These are phyloP conservation scores for Morbakka virulenta DNA, from an alignment of 30 jellyfish, hydroid and myxozoan genomes.

Conservation along the genomic window DNA sequence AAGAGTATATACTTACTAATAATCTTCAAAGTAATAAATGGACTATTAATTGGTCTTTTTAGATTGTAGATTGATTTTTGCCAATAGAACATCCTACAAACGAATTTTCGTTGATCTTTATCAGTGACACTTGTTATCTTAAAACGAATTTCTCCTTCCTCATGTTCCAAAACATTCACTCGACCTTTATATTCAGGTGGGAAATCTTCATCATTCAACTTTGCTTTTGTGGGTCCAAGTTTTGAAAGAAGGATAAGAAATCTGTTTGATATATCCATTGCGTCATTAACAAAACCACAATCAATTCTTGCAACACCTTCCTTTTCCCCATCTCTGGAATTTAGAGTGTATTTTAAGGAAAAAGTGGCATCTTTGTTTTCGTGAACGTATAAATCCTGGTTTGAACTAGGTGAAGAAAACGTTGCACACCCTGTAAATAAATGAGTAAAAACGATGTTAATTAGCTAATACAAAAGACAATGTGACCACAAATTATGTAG, in stretches of 20 bases:
- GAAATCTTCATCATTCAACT: neutral
- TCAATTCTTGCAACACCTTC: neutral
- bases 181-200: neutral
- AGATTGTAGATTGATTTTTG: neutral
- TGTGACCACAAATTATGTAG: too few relatives aligned
- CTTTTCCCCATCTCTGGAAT: neutral
- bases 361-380: neutral
- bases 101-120: neutral
- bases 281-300: neutral
- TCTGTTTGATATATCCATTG: neutral
- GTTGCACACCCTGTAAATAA: neutral
- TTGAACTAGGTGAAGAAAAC: neutral
- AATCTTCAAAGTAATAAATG: neutral
- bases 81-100: neutral
- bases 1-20: neutral
- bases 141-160: neutral
- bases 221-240: neutral
- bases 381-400: neutral
- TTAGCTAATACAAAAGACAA: too few relatives aligned
- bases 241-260: neutral
- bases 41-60: neutral
- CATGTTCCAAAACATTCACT: neutral
- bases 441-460: too few relatives aligned
- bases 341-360: neutral
- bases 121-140: neutral